Evolutionary conservation across 1,140 invertebrate species (phyloP).

Genomic region (Megalopta genalis): DNA sequence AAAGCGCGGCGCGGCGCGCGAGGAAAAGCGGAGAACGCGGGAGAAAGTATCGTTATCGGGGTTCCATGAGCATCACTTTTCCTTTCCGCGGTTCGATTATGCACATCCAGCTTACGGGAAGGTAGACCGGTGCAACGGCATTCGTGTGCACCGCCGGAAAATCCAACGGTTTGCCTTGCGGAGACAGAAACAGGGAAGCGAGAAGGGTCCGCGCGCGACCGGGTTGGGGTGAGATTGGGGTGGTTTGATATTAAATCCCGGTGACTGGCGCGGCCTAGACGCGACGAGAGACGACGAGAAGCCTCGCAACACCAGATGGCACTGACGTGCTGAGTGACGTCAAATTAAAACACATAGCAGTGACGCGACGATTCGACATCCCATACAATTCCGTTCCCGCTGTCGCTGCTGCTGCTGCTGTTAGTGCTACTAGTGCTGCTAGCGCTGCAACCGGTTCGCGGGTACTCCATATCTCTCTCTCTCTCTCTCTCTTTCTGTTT

Average conservation of each 20-base stretch:
- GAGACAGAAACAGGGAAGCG: constrained; percentile 7
- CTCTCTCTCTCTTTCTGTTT: neutral
- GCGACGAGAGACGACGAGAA: constrained; percentile 70
- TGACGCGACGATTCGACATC: constrained; percentile 75
- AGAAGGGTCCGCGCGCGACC: constrained; percentile 36
- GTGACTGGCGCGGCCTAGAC: constrained; percentile 74
- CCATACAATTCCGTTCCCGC: constrained; percentile 62
- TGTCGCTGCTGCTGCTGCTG: neutral
- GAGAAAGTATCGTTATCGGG: neutral
- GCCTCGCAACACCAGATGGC: constrained; percentile 76
- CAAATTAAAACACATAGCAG: constrained; percentile 78
- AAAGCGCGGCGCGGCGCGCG: too few relatives aligned
- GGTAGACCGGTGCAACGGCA: constrained; percentile 47
- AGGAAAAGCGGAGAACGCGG: too few relatives aligned
- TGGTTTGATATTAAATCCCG: constrained; percentile 77
- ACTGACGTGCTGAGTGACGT: constrained; percentile 78
- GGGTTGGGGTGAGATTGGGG: constrained; percentile 39
- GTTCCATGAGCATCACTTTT: constrained; percentile 26
- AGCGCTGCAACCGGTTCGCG: constrained; percentile 6
- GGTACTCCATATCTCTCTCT: neutral
- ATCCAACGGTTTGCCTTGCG: constrained; percentile 38
- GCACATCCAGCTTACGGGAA: constrained; percentile 57
- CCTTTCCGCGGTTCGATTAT: constrained; percentile 57
- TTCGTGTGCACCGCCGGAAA: constrained; percentile 43
- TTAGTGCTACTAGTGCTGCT: too few relatives aligned